phyloP scores from a whole-genome alignment of 2,113 vertebrate species.

The Poecilia latipinna region DNA sequence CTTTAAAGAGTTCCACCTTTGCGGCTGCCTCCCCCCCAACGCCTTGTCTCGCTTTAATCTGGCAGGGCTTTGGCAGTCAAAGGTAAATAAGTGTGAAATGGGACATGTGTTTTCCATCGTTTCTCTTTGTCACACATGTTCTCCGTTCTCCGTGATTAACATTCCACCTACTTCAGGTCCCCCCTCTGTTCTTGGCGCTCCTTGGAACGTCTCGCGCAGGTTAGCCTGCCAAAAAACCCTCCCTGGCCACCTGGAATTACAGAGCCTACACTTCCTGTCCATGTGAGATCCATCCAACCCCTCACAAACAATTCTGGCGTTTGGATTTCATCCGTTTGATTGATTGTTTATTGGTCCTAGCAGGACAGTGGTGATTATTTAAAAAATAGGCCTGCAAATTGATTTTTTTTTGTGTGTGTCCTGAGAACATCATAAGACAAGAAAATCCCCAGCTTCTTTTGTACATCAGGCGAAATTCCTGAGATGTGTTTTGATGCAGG shows the following conservation, averaged over 20 bases:
- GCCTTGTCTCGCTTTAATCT: constrained; percentile 65
- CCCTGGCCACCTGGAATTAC: constrained; percentile 73
- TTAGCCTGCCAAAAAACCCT: constrained; percentile 75
- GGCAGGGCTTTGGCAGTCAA: constrained; percentile 73
- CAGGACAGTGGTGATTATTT: constrained; percentile 66
- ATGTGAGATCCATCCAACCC: constrained; percentile 81
- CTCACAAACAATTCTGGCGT: constrained; percentile 56
- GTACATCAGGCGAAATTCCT: neutral
- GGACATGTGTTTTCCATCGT: constrained; percentile 85
- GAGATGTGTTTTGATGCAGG: neutral
- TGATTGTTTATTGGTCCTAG: constrained; percentile 67
- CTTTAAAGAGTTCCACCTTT: constrained; percentile 73
- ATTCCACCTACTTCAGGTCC: constrained; percentile 75
- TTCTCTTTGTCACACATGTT: constrained; percentile 77
- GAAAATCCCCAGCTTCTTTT: constrained; percentile 25
- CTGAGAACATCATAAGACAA: constrained; percentile 56
- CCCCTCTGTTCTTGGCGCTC: constrained; percentile 52
- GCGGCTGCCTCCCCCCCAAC: constrained; percentile 12
- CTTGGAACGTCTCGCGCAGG: constrained; percentile 56
- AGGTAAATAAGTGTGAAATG: constrained; percentile 83
- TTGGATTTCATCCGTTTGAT: constrained; percentile 68
- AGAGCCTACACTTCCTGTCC: constrained; percentile 73
- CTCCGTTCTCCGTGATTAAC: constrained; percentile 72
- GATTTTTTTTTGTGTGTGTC: constrained; percentile 38
- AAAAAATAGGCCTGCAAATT: constrained; percentile 57